These are phyloP conservation scores for Sigmodon hispidus DNA, from an alignment of 2,113 vertebrate genomes.

Conservation along the genomic window DNA sequence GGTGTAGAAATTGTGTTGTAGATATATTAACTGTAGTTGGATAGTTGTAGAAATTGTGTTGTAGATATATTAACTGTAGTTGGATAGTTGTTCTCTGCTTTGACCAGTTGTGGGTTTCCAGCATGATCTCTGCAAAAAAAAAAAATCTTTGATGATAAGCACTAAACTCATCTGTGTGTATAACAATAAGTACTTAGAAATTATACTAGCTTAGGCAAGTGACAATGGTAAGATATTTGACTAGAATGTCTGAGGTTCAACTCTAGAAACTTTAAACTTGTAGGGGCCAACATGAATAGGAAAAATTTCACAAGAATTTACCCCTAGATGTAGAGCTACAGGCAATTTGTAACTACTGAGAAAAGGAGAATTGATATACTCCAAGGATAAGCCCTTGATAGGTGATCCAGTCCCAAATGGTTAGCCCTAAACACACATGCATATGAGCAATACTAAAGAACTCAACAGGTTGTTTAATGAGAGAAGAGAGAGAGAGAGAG, in stretches of 20 bases:
- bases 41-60: not conserved
- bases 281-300: too few species aligned
- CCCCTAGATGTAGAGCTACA: not conserved
- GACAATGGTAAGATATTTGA: not conserved
- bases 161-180: not conserved
- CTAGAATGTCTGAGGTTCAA: not conserved
- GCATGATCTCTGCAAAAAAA: not conserved
- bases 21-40: not conserved
- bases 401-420: too few species aligned
- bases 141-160: not conserved
- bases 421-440: too few species aligned
- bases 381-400: not conserved
- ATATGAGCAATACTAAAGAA: too few species aligned
- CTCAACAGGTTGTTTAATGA: too few species aligned
- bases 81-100: not conserved
- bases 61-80: not conserved
- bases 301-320: not conserved
- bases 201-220: not conserved
- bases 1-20: not conserved
- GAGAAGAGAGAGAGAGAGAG: too few species aligned
- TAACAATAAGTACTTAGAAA: not conserved
- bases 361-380: not conserved
- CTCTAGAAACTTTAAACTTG: conserved; percentile 37
- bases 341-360: not conserved
- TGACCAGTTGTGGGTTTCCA: not conserved